Evolutionary conservation across 1,140 invertebrate genomes (phyloP).

Genomic region (Drosophila gunungcola): DNA sequence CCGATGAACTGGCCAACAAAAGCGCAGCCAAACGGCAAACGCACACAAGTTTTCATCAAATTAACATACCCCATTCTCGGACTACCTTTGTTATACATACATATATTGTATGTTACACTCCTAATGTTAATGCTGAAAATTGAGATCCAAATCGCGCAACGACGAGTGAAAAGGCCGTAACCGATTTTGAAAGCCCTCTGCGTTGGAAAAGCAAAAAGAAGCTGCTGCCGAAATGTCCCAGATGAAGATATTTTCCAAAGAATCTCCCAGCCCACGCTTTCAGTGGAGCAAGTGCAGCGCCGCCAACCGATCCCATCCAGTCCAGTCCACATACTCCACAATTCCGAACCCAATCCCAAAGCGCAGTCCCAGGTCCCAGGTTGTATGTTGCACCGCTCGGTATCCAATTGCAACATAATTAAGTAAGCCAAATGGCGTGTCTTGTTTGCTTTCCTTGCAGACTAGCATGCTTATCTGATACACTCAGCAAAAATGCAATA

Average conservation of each 20-base stretch:
- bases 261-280: constrained; percentile 31
- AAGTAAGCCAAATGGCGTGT: constrained; percentile 72
- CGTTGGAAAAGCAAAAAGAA: constrained; percentile 6
- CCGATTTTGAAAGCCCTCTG: constrained; percentile 51
- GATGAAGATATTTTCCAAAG: constrained; percentile 63
- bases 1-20: constrained; percentile 73
- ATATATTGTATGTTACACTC: background rate
- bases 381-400: constrained; percentile 36
- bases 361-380: constrained; percentile 25
- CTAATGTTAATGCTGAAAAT: constrained; percentile 45
- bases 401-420: constrained; percentile 81
- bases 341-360: constrained; percentile 28
- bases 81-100: constrained; percentile 41
- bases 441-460: constrained; percentile 33
- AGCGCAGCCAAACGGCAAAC: constrained; percentile 49
- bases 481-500: constrained; percentile 5
- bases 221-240: constrained; percentile 25
- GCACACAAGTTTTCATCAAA: constrained; percentile 76
- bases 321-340: constrained; percentile 15
- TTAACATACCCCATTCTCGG: constrained; percentile 71
- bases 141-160: constrained; percentile 45
- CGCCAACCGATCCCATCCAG: constrained; percentile 13
- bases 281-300: constrained; percentile 40
- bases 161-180: constrained; percentile 47
- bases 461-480: constrained; percentile 26